These are phyloP conservation scores for Propithecus perrieri DNA, from an alignment of 2,797 vertebrate genomes.

Conservation along the genomic window DNA sequence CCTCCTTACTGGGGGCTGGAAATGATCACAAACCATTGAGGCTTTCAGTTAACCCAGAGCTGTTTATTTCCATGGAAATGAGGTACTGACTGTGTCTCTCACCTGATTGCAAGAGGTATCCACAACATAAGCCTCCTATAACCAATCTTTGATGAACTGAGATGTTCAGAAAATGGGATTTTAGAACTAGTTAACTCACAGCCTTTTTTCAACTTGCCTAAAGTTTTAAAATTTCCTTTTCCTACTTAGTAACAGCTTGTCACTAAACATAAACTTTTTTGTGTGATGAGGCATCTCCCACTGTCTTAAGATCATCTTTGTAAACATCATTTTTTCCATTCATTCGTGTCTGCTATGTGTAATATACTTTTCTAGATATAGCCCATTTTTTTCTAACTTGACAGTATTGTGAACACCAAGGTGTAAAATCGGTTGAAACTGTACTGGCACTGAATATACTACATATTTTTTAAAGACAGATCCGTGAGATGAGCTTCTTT, in stretches of 20 bases:
- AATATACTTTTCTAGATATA: background rate
- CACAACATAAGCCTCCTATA: background rate
- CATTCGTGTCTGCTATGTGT: background rate
- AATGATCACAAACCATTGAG: background rate
- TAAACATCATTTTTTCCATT: background rate
- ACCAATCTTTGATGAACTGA: background rate
- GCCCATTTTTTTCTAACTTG: background rate
- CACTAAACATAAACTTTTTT: background rate
- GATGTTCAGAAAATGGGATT: background rate
- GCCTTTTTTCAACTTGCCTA: background rate
- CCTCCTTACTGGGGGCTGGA: background rate
- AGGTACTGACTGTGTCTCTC: background rate
- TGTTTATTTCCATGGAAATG: background rate
- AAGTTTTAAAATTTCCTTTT: background rate
- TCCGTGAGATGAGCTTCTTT: background rate
- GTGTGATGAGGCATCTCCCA: background rate
- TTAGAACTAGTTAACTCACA: background rate
- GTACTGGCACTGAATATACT: background rate
- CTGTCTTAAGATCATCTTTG: background rate
- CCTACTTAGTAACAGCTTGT: background rate
- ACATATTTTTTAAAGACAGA: background rate
- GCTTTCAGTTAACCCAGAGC: conserved; percentile 8
- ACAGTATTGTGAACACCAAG: background rate
- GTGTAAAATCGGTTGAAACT: background rate
- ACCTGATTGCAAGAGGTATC: background rate